Evolutionary conservation across 1,140 invertebrate species (phyloP).

Genomic region (Ceratina australensis): DNA sequence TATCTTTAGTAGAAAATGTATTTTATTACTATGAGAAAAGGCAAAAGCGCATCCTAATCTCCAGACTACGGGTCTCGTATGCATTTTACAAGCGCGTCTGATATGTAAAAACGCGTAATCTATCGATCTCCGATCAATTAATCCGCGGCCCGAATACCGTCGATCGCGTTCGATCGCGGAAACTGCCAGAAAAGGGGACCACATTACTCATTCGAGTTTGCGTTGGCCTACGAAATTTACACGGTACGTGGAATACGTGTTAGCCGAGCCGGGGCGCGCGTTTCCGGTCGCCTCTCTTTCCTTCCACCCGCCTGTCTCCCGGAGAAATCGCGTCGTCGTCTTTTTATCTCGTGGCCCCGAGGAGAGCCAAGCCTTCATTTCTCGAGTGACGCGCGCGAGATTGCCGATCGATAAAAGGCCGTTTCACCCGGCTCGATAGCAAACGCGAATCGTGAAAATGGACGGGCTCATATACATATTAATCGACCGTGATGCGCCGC

Average conservation of each 20-base stretch:
- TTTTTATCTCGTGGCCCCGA: constrained; percentile 67
- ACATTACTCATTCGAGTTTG: constrained; percentile 46
- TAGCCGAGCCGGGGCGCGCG: constrained; percentile 51
- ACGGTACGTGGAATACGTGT: constrained; percentile 49
- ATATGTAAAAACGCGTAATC: too few relatives aligned
- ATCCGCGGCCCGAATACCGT: too few relatives aligned
- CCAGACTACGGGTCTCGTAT: too few relatives aligned
- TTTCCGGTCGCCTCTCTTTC: constrained; percentile 64
- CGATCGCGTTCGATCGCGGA: background rate
- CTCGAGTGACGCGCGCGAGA: constrained; percentile 74
- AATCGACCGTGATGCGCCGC: background rate
- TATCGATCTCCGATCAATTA: too few relatives aligned
- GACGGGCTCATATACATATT: constrained; percentile 26
- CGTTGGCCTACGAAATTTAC: constrained; percentile 50
- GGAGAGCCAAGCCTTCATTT: constrained; percentile 77
- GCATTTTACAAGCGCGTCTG: too few relatives aligned
- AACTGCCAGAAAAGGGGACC: background rate
- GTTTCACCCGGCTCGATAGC: constrained; percentile 47
- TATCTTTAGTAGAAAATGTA: constrained; percentile 1
- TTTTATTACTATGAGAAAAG: constrained; percentile 8
- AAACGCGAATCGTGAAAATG: constrained; percentile 51
- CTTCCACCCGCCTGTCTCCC: background rate
- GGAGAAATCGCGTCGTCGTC: constrained; percentile 41
- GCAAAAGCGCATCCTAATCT: background rate
- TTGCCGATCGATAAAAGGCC: constrained; percentile 59